Conservation (phyloP, 2,888 invertebrate genomes). For the Amblyjoppa fuscipennis region DNA sequence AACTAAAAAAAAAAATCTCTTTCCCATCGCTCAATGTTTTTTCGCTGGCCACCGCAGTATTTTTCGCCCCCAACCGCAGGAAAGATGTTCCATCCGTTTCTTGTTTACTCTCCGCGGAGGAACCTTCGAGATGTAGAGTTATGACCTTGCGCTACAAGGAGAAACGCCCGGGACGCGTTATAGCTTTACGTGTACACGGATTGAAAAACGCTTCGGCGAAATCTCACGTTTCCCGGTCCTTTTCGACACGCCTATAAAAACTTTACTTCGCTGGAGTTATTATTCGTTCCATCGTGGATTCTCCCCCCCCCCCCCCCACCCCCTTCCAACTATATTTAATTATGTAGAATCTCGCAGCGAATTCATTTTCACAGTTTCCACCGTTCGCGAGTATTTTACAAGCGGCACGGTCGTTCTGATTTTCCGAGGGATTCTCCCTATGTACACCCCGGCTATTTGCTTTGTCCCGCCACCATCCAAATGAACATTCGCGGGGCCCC, state of each 20-base stretch:
- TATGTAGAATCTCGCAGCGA: conserved; percentile 70
- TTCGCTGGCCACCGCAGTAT: not conserved
- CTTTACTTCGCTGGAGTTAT: not conserved
- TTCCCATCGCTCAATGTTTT: conserved; percentile 20
- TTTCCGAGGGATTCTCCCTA: conserved; percentile 49
- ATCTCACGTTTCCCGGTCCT: conserved; percentile 12
- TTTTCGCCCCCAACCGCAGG: conserved; percentile 30
- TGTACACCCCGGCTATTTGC: conserved; percentile 57
- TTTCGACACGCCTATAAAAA: conserved; percentile 4
- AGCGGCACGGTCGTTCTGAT: conserved; percentile 38
- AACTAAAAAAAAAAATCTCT: conserved; percentile 13
- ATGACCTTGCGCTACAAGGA: conserved; percentile 6
- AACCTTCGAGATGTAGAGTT: conserved; percentile 52
- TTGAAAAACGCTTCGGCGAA: conserved; percentile 7
- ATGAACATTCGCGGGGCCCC: conserved; percentile 51
- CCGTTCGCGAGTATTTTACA: conserved; percentile 3
- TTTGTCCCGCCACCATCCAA: conserved; percentile 58
- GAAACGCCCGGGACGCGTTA: conserved; percentile 6
- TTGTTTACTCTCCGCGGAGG: conserved; percentile 18
- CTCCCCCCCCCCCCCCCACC: conserved; percentile 36
- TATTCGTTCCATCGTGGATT: conserved; percentile 20
- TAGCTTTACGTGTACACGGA: not conserved
- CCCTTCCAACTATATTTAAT: conserved; percentile 69
- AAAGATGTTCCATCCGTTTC: conserved; percentile 39
- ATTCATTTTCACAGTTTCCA: conserved; percentile 67